Base-by-base conservation (phyloP, 2,888 invertebrate genomes). In the Candidula unifasciata region DNA sequence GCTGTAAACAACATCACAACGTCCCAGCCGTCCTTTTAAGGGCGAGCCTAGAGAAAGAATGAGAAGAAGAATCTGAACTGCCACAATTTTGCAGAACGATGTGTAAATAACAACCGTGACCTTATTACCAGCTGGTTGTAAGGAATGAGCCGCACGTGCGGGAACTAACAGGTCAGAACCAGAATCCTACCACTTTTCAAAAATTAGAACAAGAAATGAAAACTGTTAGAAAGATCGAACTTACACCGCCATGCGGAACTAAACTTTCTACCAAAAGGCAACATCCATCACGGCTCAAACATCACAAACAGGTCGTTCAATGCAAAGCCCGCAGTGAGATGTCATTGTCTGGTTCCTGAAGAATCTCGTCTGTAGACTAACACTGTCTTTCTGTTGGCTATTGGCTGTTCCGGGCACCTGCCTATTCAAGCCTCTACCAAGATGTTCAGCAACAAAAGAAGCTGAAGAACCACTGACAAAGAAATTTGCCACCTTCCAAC, bases 361-460 rank as follows among this genome's bases (percentile, higher is more conserved):
- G 8, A 74, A n/a, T 27, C 44, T 44, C 18, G 21, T 44, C 6
- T 44, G 73, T 74, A 44, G 44, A n/a, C 44, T 52, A 37, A 37
- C 27, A 24, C 44, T 21, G 73, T n/a, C 24, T 13, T 44, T 74
- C 73, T 52, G n/a, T 37, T 37, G 24, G n/a, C 44, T 24, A 37
- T 74, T 74, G 73, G 44, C 24, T 27, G 44, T 27, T 10, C 44
- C n/a, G 8, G 24, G 24, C 73, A 74, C 73, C 73, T 74, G 73
- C 73, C 73, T n/a, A 16, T 52, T 8, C n/a, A 44, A 13, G 44
- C 37, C 18, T 44, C 33, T 74, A 44, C 24, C 10, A 74, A 74
- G 73, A 52, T 74, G 73, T 52, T 74, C 16, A 3, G 18, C 44
- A 74, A 74, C 52, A 74, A 74, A 74, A 74, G 52, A 33, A 74